phyloP scores from a whole-genome alignment of 1,140 invertebrate species.

The Hydropsyche tenuis region DNA sequence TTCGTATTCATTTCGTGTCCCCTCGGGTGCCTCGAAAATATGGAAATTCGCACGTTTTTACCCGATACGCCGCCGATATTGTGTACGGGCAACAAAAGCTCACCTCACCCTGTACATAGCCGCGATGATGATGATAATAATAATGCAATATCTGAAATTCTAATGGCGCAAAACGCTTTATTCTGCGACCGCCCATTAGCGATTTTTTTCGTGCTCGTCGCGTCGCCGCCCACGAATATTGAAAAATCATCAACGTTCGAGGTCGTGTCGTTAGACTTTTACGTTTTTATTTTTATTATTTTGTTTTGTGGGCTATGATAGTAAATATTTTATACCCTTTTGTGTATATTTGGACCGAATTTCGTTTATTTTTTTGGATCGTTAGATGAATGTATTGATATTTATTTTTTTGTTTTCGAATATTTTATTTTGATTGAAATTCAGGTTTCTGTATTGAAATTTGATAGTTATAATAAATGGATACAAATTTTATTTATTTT shows the following conservation, averaged over 20 bases:
- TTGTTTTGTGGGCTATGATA: too few species aligned
- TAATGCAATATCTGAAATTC: constrained; percentile 34
- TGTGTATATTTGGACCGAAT: too few species aligned
- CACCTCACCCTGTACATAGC: not conserved
- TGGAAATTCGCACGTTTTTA: constrained; percentile 35
- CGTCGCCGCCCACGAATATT: not conserved
- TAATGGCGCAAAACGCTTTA: constrained; percentile 32
- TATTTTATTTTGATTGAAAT: too few species aligned
- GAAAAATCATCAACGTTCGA: not conserved
- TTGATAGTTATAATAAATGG: too few species aligned
- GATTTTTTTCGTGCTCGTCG: not conserved
- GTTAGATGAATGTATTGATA: too few species aligned
- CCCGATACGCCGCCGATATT: constrained; percentile 28
- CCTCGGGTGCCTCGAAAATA: constrained; percentile 23
- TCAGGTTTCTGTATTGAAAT: too few species aligned
- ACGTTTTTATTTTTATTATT: too few species aligned
- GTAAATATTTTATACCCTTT: too few species aligned
- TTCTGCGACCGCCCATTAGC: constrained; percentile 25
- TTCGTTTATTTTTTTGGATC: too few species aligned
- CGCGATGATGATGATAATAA: not conserved
- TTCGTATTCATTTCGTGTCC: constrained; percentile 15
- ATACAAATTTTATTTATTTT: too few species aligned
- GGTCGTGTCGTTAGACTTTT: not conserved
- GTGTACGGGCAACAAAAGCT: constrained; percentile 19
- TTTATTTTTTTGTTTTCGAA: too few species aligned